Base-by-base conservation (phyloP, 2,888 invertebrate species). In the Lithophane ornitopus region DNA sequence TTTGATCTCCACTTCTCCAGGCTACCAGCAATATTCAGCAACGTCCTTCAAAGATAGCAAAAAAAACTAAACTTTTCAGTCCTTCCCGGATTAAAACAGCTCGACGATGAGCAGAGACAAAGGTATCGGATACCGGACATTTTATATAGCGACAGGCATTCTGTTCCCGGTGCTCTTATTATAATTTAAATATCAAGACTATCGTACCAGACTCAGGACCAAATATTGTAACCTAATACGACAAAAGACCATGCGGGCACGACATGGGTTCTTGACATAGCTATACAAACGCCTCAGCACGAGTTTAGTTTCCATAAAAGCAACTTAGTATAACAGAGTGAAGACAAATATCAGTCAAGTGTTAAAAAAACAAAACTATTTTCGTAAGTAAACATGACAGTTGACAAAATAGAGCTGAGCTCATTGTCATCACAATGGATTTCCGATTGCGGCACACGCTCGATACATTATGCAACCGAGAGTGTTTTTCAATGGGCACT, bases 391-490 rank as follows among this genome's bases (percentile, higher is more conserved):
- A 85, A 81, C 72, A 81, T 74, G 82, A 79, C 83, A 85, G 85
- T 84, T 82, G 87, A 85, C 75, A 83, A 88, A 81, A 87, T 84
- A 74, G 75, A 76, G 75, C 69, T 77, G 81, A 78, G 73, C 83
- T 81, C 83, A 85, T 83, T 87, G 80, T 71, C 76, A 86, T 78
- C 81, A 80, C 87, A 89, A 89, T 89, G 86, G 86, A 84, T 88
- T 89, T 87, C 87, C 88, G 86, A 90, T 85, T 84, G 86, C 75
- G 78, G 74, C 80, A 81, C 76, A 77, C 81, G 80, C 79, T 74
- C 85, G 70, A 76, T 85, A 85, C 73, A 85, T 89, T 90, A 86
- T 87, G 84, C 81, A 88, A 88, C 80, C 70, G 80, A 86, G 76
- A 84, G 80, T 88, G 82, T 87, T 89, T 88, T 87, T 85, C 84